Conservation (phyloP, 1,140 invertebrate genomes). For the Camponotus vicinus region DNA sequence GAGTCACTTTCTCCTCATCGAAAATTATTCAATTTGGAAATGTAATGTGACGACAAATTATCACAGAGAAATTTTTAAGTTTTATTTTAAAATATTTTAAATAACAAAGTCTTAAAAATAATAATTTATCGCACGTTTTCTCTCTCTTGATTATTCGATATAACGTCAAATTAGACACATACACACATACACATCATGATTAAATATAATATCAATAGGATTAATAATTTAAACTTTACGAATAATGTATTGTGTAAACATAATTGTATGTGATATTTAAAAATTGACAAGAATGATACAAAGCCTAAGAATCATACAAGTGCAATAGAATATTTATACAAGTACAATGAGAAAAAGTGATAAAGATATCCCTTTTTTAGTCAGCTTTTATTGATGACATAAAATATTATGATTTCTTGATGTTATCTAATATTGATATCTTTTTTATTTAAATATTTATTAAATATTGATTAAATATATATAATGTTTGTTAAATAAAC, state of each 20-base stretch:
- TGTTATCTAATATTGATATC: neutral
- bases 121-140: neutral
- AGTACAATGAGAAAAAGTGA: neutral
- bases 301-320: too few species aligned
- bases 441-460: neutral
- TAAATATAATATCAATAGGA: neutral
- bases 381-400: neutral
- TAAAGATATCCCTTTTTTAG: neutral
- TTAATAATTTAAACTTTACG: neutral
- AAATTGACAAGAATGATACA: neutral
- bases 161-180: neutral
- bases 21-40: too few species aligned
- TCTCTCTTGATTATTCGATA: constrained; percentile 1
- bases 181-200: neutral
- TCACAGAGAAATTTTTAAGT: too few species aligned
- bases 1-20: too few species aligned
- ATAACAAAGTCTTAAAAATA: neutral
- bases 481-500: neutral
- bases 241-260: neutral
- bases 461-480: neutral
- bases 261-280: neutral
- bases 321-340: constrained; percentile 10
- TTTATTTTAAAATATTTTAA: too few species aligned
- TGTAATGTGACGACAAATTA: too few species aligned
- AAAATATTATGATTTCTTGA: constrained; percentile 2